Evolutionary conservation across 2,797 vertebrate species (phyloP).

Genomic region (Spea hammondii): DNA sequence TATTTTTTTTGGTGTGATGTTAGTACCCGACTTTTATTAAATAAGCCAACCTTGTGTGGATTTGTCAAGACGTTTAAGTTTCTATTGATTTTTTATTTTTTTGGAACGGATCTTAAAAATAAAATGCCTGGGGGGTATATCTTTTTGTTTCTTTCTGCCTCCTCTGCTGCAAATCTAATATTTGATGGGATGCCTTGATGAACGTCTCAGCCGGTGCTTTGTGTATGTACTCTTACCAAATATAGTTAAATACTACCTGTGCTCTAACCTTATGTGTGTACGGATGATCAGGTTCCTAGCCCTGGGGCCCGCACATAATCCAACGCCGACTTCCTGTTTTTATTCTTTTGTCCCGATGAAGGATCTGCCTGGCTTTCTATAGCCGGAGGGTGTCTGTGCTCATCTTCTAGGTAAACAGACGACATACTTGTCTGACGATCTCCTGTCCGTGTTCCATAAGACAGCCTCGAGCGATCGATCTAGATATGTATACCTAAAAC

Average conservation of each 20-base stretch:
- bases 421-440: constrained; percentile 44
- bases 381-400: constrained; percentile 36
- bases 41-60: too few relatives aligned
- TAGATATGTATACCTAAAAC: background rate
- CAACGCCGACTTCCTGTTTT: constrained; percentile 41
- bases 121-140: too few relatives aligned
- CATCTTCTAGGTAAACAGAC: constrained; percentile 45
- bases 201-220: background rate
- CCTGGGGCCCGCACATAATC: constrained; percentile 42
- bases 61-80: too few relatives aligned
- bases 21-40: too few relatives aligned
- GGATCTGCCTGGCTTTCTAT: constrained; percentile 42
- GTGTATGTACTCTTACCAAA: background rate
- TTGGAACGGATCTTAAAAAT: too few relatives aligned
- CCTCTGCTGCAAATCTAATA: background rate
- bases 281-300: constrained; percentile 30
- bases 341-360: constrained; percentile 40
- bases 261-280: background rate
- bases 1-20: too few relatives aligned
- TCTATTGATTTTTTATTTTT: too few relatives aligned
- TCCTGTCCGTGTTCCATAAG: constrained; percentile 29
- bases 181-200: background rate
- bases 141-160: background rate
- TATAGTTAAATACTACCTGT: background rate
- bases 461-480: constrained; percentile 31